A percentile compares a stretch with the other conserved stretches of the same genome.
Conservation (phyloP, 2,888 invertebrate genomes). For the Spodoptera exigua region DNA sequence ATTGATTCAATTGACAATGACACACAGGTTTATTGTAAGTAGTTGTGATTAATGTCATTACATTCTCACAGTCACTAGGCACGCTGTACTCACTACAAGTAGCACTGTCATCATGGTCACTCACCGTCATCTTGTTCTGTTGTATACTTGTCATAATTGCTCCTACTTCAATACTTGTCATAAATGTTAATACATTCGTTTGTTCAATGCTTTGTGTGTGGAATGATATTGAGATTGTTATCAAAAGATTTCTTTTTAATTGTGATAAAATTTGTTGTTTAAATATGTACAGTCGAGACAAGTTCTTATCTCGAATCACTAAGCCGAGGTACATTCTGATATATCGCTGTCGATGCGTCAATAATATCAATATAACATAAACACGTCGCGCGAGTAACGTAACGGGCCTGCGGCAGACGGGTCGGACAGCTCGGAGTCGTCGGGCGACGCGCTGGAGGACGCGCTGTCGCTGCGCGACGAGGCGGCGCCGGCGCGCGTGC, state of each 20-base stretch:
- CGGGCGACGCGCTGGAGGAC: constrained; percentile 67
- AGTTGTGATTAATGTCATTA: constrained; percentile 14
- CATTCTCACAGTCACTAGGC: neutral
- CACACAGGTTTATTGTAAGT: constrained; percentile 36
- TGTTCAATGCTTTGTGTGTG: too few species aligned
- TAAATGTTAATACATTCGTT: too few species aligned
- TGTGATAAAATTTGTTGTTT: constrained; percentile 12
- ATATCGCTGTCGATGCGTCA: too few species aligned
- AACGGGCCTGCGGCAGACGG: constrained; percentile 56
- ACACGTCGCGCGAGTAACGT: neutral
- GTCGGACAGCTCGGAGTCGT: constrained; percentile 69
- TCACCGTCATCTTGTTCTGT: too few species aligned
- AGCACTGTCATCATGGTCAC: too few species aligned
- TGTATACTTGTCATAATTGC: too few species aligned
- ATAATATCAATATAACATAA: too few species aligned
- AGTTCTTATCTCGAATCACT: constrained; percentile 4
- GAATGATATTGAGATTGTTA: constrained; percentile 33
- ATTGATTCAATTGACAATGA: constrained; percentile 60
- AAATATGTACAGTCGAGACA: neutral
- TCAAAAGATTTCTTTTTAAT: constrained; percentile 30
- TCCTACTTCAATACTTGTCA: too few species aligned
- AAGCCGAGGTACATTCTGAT: too few species aligned
- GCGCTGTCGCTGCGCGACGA: constrained; percentile 89
- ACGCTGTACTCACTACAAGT: too few species aligned
- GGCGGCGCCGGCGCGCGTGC: constrained; percentile 89